Base-by-base conservation (phyloP, 2,113 vertebrate species). In the Morone chrysops region DNA sequence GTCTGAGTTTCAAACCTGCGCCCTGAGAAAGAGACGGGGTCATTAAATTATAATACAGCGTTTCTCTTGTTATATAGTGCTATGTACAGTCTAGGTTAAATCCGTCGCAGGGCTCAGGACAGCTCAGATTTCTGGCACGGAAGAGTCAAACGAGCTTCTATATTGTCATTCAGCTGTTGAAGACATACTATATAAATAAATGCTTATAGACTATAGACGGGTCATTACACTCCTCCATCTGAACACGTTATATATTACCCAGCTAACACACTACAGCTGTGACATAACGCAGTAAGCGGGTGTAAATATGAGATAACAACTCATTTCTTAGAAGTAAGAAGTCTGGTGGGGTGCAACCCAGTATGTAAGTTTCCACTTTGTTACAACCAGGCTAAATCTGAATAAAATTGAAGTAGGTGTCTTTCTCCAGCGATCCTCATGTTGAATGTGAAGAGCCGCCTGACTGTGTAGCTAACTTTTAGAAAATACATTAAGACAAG, bases 1-100 rank as follows among this genome's bases (percentile, higher is more conserved):
- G 72, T 82, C 76, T 90, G 65, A 11, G 59, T 68, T 72, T 74
- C 40, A 77, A 80, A 54, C 36, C 71, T 31, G 54, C 0, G 43
- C 54, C 31, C 60, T 50, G 60, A 69, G 41, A 75, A 60, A 16
- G 41, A 45, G 40, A 78, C 50, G 51, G 48, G 20, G 40, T 63
- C 72, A 70, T 79, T 70, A 48, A 83, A 70, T 53, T 51, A 48
- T 77, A 31, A 79, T 54, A 17, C n/a, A 38, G 72, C 57, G 0
- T 41, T 53, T 57, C 45, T 66, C 60, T 69, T 41, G 16, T n/a
- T 31, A 14, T 57, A 47, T 53, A 56, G 25, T 18, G 16, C 65
- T 25, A 25, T 25, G 1, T 25, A 60, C 56, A 69, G 8, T 75
- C 14, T 38, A 12, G 36, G 53, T 59, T 43, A 12, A 76, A 22